phyloP scores from a whole-genome alignment of 2,888 invertebrate genomes.

The Augochlorella aurata region DNA sequence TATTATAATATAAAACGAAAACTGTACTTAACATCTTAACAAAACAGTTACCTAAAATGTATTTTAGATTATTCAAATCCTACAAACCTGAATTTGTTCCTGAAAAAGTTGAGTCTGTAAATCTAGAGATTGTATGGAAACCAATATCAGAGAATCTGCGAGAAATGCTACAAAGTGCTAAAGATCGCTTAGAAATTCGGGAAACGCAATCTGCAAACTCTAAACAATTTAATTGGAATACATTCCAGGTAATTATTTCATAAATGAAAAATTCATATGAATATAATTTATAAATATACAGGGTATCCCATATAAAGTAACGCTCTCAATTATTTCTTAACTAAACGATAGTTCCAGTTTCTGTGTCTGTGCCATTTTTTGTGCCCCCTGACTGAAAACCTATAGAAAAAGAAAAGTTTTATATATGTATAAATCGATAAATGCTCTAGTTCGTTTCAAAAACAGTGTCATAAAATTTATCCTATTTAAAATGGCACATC shows the following conservation, averaged over 20 bases:
- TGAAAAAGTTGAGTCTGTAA: slow-evolving; percentile 76
- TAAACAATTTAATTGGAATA: slow-evolving; percentile 69
- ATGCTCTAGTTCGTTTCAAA: too few species aligned
- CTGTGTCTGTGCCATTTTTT: neutral
- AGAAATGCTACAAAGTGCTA: slow-evolving; percentile 72
- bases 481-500: too few species aligned
- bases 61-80: slow-evolving; percentile 76
- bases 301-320: too few species aligned
- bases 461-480: too few species aligned
- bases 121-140: slow-evolving; percentile 78
- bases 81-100: slow-evolving; percentile 80
- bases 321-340: too few species aligned
- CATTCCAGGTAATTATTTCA: slow-evolving; percentile 43
- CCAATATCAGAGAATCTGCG: slow-evolving; percentile 73
- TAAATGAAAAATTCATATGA: neutral
- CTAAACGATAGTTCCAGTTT: too few species aligned
- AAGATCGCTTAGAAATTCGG: slow-evolving; percentile 62
- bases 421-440: too few species aligned
- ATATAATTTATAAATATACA: neutral
- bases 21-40: neutral
- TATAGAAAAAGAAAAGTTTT: too few species aligned
- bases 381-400: too few species aligned
- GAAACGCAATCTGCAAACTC: slow-evolving; percentile 30
- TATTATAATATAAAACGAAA: neutral
- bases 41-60: neutral